phyloP scores from a whole-genome alignment of 2,797 vertebrate species.

The Sorex maritimensis region DNA sequence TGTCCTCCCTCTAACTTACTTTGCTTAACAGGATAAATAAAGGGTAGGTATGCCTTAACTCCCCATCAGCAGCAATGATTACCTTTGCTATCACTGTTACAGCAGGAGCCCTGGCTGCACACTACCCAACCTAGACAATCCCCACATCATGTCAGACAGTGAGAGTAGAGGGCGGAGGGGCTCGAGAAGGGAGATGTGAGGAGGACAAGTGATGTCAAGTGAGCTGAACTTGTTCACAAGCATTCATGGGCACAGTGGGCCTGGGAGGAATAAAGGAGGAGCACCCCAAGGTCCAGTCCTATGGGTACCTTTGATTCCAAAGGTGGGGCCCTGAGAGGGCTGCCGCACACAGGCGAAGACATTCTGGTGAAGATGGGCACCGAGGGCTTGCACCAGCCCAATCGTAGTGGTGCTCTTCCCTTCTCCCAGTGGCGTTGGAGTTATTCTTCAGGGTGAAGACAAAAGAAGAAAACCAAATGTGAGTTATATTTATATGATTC shows the following conservation, averaged over 20 bases:
- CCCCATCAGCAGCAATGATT: background rate
- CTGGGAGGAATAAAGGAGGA: background rate
- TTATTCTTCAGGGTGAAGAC: constrained; percentile 93
- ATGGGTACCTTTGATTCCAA: constrained; percentile 97
- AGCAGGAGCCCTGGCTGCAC: background rate
- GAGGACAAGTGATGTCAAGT: background rate
- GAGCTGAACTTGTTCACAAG: background rate
- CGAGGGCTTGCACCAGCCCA: constrained; percentile 97
- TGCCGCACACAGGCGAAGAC: constrained; percentile 98
- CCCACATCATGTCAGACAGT: background rate
- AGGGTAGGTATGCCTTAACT: too few relatives aligned
- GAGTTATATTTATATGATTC: constrained; percentile 4
- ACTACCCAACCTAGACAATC: too few relatives aligned
- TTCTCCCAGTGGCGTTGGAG: constrained; percentile 98
- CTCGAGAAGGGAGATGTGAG: background rate
- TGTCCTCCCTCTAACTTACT: too few relatives aligned
- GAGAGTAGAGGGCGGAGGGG: background rate
- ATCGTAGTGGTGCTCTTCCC: constrained; percentile 99
- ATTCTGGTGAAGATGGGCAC: constrained; percentile 96
- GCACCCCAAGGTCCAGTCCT: background rate
- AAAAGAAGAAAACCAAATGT: constrained; percentile 35
- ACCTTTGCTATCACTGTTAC: constrained; percentile 16
- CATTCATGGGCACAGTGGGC: background rate
- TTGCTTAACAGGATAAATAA: too few relatives aligned
- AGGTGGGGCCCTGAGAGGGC: constrained; percentile 99